phyloP scores from a whole-genome alignment of 1,140 invertebrate species.

The Halotydeus destructor region DNA sequence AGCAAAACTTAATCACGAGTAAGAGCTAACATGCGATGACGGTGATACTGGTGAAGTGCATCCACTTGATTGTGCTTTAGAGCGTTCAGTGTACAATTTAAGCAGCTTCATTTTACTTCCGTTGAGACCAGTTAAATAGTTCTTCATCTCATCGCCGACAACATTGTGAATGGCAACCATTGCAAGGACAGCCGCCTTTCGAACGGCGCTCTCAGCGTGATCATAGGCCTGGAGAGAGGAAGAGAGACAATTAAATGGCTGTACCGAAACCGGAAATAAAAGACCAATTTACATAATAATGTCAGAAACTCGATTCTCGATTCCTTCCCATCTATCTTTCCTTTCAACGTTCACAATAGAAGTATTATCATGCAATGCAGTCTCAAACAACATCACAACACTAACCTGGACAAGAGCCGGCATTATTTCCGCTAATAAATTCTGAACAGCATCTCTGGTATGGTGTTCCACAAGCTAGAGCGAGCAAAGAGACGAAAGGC shows the following conservation, averaged over 20 bases:
- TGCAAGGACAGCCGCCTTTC: constrained; percentile 83
- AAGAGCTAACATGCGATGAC: too few relatives aligned
- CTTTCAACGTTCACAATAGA: too few relatives aligned
- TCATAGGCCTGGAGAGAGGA: constrained; percentile 49
- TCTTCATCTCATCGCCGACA: constrained; percentile 53
- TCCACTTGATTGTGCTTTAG: too few relatives aligned
- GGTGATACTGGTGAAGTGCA: too few relatives aligned
- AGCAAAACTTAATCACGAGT: too few relatives aligned
- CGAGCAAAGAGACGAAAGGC: not conserved
- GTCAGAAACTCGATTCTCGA: too few relatives aligned
- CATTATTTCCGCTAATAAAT: constrained; percentile 50
- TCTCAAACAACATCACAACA: too few relatives aligned
- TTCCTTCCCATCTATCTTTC: too few relatives aligned
- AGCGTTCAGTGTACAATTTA: constrained; percentile 51
- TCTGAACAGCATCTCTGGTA: constrained; percentile 35
- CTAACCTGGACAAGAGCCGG: constrained; percentile 59
- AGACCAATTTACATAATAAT: too few relatives aligned
- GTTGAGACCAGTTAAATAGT: constrained; percentile 50
- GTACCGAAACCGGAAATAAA: too few relatives aligned
- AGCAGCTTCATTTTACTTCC: constrained; percentile 60
- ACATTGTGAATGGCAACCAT: constrained; percentile 74
- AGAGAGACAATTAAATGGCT: constrained; percentile 18
- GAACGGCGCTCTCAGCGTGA: constrained; percentile 58
- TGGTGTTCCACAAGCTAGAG: constrained; percentile 21
- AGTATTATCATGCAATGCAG: constrained; percentile 8